A percentile compares a stretch with the other conserved stretches of the same genome.
Conservation (phyloP, 2,797 vertebrate genomes). For the Pseudomugil gertrudae region DNA sequence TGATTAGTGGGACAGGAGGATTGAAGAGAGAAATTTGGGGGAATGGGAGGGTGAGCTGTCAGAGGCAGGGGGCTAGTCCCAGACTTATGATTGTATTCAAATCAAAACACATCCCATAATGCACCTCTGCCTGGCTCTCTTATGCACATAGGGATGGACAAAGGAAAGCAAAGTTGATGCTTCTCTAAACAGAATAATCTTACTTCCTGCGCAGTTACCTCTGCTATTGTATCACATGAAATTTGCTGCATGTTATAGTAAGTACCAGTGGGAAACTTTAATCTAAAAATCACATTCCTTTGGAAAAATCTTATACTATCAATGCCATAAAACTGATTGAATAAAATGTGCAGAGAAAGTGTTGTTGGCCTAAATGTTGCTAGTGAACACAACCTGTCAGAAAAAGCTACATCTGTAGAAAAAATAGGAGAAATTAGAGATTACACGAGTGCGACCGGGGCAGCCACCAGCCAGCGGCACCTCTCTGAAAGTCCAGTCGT, state of each 20-base stretch:
- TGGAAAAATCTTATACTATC: slow-evolving; percentile 9
- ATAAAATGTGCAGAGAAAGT: slow-evolving; percentile 8
- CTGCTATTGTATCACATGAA: slow-evolving; percentile 57
- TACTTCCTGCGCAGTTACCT: slow-evolving; percentile 61
- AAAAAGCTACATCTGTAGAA: slow-evolving; percentile 23
- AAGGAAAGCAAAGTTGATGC: slow-evolving; percentile 79
- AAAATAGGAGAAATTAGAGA: slow-evolving; percentile 30
- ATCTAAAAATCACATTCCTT: slow-evolving; percentile 44
- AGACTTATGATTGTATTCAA: slow-evolving; percentile 87
- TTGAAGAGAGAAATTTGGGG: slow-evolving; percentile 83
- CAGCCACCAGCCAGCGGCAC: slow-evolving; percentile 23
- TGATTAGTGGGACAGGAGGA: slow-evolving; percentile 86
- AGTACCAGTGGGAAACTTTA: slow-evolving; percentile 40
- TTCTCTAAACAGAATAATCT: slow-evolving; percentile 75
- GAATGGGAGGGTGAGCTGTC: slow-evolving; percentile 71
- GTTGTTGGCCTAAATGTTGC: slow-evolving; percentile 1
- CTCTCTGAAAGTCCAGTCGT: slow-evolving; percentile 43
- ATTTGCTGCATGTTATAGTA: slow-evolving; percentile 35
- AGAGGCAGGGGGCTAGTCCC: slow-evolving; percentile 62
- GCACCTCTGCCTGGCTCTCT: slow-evolving; percentile 75
- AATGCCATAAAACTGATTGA: slow-evolving; percentile 3
- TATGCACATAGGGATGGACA: slow-evolving; percentile 78
- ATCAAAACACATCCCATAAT: slow-evolving; percentile 88
- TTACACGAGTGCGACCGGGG: slow-evolving; percentile 44
- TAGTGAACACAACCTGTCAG: slow-evolving; percentile 8